Conservation (phyloP, 2,888 invertebrate genomes). For the Pandemis cinnamomeana region DNA sequence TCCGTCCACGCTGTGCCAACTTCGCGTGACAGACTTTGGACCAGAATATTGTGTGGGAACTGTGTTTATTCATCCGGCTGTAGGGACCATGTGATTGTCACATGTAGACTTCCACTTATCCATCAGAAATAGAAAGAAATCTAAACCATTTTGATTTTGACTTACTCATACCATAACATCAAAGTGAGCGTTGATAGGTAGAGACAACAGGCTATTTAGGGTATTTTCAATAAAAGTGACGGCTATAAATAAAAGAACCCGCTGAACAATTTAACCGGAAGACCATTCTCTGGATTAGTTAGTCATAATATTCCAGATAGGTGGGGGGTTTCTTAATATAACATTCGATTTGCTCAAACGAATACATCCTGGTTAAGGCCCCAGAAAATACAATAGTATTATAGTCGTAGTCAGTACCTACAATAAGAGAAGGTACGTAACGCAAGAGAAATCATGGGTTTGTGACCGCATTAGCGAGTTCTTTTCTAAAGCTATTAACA, state of each 20-base stretch:
- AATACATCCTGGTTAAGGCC: slow-evolving; percentile 3
- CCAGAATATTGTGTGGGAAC: slow-evolving; percentile 10
- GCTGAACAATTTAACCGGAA: slow-evolving; percentile 2
- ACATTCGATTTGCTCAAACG: slow-evolving; percentile 14
- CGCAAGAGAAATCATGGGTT: not conserved
- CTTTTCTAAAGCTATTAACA: slow-evolving; percentile 17
- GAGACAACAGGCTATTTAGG: no score
- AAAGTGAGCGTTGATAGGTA: no score
- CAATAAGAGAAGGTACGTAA: slow-evolving; percentile 2
- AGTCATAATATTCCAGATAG: slow-evolving; percentile 3
- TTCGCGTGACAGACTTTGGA: slow-evolving; percentile 33
- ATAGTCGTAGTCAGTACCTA: not conserved
- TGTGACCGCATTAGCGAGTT: slow-evolving; percentile 5
- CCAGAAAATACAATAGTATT: slow-evolving; percentile 25
- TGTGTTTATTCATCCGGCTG: slow-evolving; percentile 26
- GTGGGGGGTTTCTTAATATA: not conserved
- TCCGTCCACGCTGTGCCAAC: slow-evolving; percentile 34
- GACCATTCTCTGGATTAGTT: slow-evolving; percentile 16
- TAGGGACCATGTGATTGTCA: slow-evolving; percentile 28
- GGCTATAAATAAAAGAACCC: not conserved
- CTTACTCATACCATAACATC: not conserved
- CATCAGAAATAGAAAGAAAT: not conserved
- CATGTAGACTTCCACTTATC: not conserved
- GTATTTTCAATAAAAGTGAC: not conserved
- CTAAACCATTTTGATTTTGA: not conserved